These are phyloP conservation scores for Perccottus glenii DNA, from an alignment of 2,113 vertebrate genomes.

Conservation along the genomic window DNA sequence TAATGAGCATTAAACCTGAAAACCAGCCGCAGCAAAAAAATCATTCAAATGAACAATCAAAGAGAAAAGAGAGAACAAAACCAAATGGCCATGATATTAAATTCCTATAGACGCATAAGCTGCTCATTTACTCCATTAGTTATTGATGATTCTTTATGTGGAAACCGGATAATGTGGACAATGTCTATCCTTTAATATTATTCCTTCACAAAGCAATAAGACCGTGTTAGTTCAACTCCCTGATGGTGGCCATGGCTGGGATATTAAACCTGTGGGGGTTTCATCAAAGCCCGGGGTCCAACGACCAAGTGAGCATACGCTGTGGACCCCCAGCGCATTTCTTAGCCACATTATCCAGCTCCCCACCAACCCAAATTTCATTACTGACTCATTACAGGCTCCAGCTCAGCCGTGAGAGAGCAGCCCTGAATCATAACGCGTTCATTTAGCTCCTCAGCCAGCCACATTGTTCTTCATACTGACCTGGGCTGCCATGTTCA, in stretches of 20 bases:
- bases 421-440: slow-evolving; percentile 77
- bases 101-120: slow-evolving; percentile 79
- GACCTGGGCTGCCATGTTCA: slow-evolving; percentile 40
- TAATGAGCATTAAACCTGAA: slow-evolving; percentile 75
- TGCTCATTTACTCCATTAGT: slow-evolving; percentile 82
- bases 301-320: slow-evolving; percentile 76
- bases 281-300: slow-evolving; percentile 74
- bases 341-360: slow-evolving; percentile 80
- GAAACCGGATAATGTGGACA: slow-evolving; percentile 32
- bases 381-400: slow-evolving; percentile 83
- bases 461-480: slow-evolving; percentile 62
- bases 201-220: slow-evolving; percentile 81
- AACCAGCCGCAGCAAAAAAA: slow-evolving; percentile 72
- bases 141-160: slow-evolving; percentile 64
- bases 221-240: slow-evolving; percentile 43
- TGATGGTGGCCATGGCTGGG: slow-evolving; percentile 52
- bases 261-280: slow-evolving; percentile 81
- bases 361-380: slow-evolving; percentile 79
- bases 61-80: slow-evolving; percentile 21
- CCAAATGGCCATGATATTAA: slow-evolving; percentile 66
- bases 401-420: slow-evolving; percentile 64
- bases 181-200: slow-evolving; percentile 74
- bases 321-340: slow-evolving; percentile 67
- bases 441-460: slow-evolving; percentile 75
- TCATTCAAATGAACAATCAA: slow-evolving; percentile 46